Base-by-base conservation (phyloP, 2,888 invertebrate genomes). In the Mesochorus sp. region DNA sequence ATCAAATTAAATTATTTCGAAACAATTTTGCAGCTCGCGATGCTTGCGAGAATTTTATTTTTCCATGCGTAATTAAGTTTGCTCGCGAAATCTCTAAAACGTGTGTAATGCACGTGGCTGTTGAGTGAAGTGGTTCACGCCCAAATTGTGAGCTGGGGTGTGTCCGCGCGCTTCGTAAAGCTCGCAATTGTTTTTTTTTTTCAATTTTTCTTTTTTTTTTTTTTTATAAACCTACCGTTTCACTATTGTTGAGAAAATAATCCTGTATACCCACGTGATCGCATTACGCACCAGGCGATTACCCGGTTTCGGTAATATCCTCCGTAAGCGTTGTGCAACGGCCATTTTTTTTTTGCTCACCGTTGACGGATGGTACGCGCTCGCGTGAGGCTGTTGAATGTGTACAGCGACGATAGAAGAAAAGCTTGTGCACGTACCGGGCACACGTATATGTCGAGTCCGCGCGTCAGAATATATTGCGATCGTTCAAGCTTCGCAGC, bases 211-310 rank as follows among this genome's bases (percentile, higher is more conserved):
- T 42, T 34, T 0, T n/a, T 14, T 24, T n/a, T 17, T 26, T 26
- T 26, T 10, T 53, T n/a, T 51, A 19, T 19, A 51, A 66, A 42
- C 26, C 21, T 19, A 21, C 42, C 42, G 64, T 3, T 24, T 21
- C 62, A 44, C 71, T 24, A 61, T 67, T 72, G 70, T 62, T 67
- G 62, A 44, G 44, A 55, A 76, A 72, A 80, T 78, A 80, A 80
- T 78, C 78, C 67, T 49, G 67, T 72, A 66, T 64, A 74, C 76
- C 59, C 49, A 26, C 75, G 72, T 80, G 80, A 80, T 78, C 72
- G 78, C 64, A 67, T 80, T 78, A 78, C 71, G 57, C 64, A 55
- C 39, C 21, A 21, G 59, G 71, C 74, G 75, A 80, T 80, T 75
- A 80, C 59, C 39, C 34, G n/a, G n/a, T n/a, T n/a, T 31, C 31